Base-by-base conservation (phyloP, 2,888 invertebrate species). In the Lasioglossum lativentre region DNA sequence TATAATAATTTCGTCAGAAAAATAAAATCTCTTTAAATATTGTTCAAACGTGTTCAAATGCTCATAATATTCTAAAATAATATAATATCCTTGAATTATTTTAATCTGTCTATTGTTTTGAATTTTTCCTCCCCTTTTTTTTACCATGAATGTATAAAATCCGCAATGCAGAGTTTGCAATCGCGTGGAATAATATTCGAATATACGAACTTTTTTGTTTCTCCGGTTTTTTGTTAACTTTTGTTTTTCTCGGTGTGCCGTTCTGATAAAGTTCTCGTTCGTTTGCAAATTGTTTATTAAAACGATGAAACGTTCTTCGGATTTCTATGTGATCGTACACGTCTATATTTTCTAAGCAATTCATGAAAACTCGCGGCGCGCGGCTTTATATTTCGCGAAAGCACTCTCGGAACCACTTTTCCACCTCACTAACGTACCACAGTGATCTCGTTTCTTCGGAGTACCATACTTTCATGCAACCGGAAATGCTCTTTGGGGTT, bases 351-450 rank as follows among this genome's bases (percentile, higher is more conserved):
- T 73, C 68, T 52, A 45, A 74, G 72, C 71, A 47, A 83, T 73
- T 82, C 72, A 34, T n/a, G 56, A 19, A 34, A 56, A 38, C 73
- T 30, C 82, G 68, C 34, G 34, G 34, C 34, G 68, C 30, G 34
- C 70, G 82, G 84, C 75, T 86, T 80, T 77, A 82, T 82, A 75
- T 87, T 82, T 72, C 86, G 71, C 56, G 84, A 75, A 72, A 78
- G 71, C 75, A 77, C 89, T 75, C 80, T 87, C 56, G 75, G 85
- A 89, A 82, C 86, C 82, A 86, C 86, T 88, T 88, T 86, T 88
- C 81, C 79, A 84, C 76, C 71, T 86, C 80, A 70, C 80, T 85
- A 75, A 86, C 84, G 77, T 75, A 76, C 70, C 71, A 73, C 30
- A 75, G 74, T 72, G 77, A 80, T 84, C 78, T 66, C 78, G 47